These are phyloP conservation scores for Bombus pascuorum DNA, from an alignment of 1,140 invertebrate genomes.

Conservation along the genomic window DNA sequence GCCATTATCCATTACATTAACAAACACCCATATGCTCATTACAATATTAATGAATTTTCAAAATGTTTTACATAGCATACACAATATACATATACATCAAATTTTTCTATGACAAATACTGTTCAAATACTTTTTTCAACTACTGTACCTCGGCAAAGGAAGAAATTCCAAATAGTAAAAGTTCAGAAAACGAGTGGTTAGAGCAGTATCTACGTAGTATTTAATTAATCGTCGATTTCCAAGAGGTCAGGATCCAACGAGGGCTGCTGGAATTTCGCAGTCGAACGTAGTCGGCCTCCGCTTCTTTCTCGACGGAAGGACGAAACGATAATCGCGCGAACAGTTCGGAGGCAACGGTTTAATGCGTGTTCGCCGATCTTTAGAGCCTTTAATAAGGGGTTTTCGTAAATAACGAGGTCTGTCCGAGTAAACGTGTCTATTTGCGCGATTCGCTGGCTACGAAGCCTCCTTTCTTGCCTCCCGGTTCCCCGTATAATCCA, in stretches of 20 bases:
- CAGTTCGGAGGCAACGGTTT: slow-evolving; percentile 56
- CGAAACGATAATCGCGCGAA: slow-evolving; percentile 62
- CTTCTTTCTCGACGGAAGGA: slow-evolving; percentile 45
- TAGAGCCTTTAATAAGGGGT: slow-evolving; percentile 64
- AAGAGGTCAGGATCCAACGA: not conserved
- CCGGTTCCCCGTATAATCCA: slow-evolving; percentile 24
- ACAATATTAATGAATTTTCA: not conserved
- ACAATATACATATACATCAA: not conserved
- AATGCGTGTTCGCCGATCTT: slow-evolving; percentile 57
- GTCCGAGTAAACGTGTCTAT: slow-evolving; percentile 63
- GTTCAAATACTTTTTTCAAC: not conserved
- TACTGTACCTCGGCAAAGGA: not conserved
- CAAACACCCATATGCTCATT: not conserved
- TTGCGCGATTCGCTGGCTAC: slow-evolving; percentile 39
- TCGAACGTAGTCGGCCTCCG: slow-evolving; percentile 30
- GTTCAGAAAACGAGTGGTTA: not conserved
- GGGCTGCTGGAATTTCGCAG: slow-evolving; percentile 31
- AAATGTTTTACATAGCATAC: not conserved
- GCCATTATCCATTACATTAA: too few species aligned
- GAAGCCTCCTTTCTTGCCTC: not conserved
- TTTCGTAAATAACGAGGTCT: slow-evolving; percentile 64
- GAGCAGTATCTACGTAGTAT: not conserved
- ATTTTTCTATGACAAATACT: not conserved
- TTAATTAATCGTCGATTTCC: slow-evolving; percentile 28
- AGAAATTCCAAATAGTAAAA: not conserved